Conservation (phyloP, 2,888 invertebrate species). For the Copidosoma aretas region DNA sequence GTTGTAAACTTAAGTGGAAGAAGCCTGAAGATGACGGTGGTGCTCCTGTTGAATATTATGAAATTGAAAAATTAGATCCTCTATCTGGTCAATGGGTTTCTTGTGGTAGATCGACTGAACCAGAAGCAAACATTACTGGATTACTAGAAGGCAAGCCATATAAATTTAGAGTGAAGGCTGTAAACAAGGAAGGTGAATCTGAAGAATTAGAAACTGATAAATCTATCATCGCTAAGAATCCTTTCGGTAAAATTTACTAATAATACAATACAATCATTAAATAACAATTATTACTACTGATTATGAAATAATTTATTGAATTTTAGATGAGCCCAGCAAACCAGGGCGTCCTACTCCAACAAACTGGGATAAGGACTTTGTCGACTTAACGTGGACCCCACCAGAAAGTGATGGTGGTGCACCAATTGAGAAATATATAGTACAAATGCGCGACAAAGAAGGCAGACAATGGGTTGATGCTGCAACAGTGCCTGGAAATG, state of each 20-base stretch:
- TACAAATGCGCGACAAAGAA: slow-evolving; percentile 92
- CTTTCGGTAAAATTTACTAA: slow-evolving; percentile 73
- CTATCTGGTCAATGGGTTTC: slow-evolving; percentile 92
- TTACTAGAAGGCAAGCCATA: slow-evolving; percentile 95
- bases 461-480: slow-evolving; percentile 83
- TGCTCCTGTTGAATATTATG: slow-evolving; percentile 89
- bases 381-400: slow-evolving; percentile 91
- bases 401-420: slow-evolving; percentile 94
- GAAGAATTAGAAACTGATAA: slow-evolving; percentile 94
- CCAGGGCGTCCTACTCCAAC: slow-evolving; percentile 88
- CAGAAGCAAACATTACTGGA: slow-evolving; percentile 83
- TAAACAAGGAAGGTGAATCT: slow-evolving; percentile 97
- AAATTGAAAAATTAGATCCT: slow-evolving; percentile 94
- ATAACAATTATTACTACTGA: slow-evolving; percentile 17
- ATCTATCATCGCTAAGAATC: slow-evolving; percentile 97
- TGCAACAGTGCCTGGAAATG: slow-evolving; percentile 78
- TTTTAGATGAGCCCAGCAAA: slow-evolving; percentile 85
- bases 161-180: slow-evolving; percentile 97
- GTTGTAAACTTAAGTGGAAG: slow-evolving; percentile 90
- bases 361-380: slow-evolving; percentile 97
- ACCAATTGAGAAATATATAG: slow-evolving; percentile 92
- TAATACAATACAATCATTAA: slow-evolving; percentile 14
- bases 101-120: slow-evolving; percentile 84
- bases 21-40: slow-evolving; percentile 97
- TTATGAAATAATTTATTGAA: background rate